Conservation (phyloP, 2,888 invertebrate species). For the Trachelus tabidus region DNA sequence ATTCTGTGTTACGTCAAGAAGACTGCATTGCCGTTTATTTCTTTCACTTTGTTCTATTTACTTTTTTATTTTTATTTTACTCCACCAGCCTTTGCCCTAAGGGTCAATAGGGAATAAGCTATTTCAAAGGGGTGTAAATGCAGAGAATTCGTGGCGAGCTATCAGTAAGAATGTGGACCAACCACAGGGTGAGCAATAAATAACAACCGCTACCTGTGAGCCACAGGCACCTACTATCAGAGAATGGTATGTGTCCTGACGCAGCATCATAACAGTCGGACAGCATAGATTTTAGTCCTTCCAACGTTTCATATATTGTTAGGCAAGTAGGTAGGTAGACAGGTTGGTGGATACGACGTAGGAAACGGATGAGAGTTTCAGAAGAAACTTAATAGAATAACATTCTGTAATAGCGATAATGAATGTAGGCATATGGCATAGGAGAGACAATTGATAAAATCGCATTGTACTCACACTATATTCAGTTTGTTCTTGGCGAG, state of each 20-base stretch:
- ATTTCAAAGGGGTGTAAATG: constrained; percentile 37
- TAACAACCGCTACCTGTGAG: constrained; percentile 40
- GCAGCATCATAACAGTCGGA: not conserved
- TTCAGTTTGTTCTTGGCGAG: not conserved
- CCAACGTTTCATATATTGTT: not conserved
- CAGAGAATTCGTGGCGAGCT: constrained; percentile 32
- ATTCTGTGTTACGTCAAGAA: not conserved
- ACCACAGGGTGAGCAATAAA: constrained; percentile 44
- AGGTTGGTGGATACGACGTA: too few relatives aligned
- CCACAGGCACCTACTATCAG: constrained; percentile 4
- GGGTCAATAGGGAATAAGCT: not conserved
- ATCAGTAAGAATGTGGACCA: constrained; percentile 48
- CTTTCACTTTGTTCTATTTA: not conserved
- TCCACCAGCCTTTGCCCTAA: not conserved
- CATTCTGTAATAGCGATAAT: not conserved
- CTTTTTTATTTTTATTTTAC: not conserved
- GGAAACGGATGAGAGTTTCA: too few relatives aligned
- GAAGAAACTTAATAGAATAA: not conserved
- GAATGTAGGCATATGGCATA: not conserved
- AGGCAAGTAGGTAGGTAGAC: not conserved
- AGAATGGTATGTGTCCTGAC: not conserved
- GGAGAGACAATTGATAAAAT: not conserved
- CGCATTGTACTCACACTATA: not conserved
- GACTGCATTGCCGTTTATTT: not conserved
- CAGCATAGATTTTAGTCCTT: not conserved